Evolutionary conservation across 2,888 invertebrate species (phyloP).

Genomic region (Rosalia funebris): DNA sequence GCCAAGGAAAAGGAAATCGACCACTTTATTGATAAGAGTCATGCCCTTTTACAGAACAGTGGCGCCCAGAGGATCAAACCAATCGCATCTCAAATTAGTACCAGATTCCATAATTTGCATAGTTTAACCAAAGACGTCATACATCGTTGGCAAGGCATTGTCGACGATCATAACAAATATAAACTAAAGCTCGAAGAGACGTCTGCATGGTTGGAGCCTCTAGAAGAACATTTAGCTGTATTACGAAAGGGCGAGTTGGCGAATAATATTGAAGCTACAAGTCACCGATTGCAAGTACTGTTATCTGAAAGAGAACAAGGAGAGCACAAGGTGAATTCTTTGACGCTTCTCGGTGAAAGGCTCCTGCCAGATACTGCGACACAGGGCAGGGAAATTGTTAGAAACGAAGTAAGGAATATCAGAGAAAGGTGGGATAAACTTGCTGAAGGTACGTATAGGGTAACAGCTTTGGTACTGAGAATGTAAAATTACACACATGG

Average conservation of each 20-base stretch:
- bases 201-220: slow-evolving; percentile 79
- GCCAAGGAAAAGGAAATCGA: slow-evolving; percentile 88
- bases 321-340: slow-evolving; percentile 77
- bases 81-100: slow-evolving; percentile 88
- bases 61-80: slow-evolving; percentile 88
- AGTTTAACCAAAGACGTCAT: slow-evolving; percentile 86
- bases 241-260: slow-evolving; percentile 72
- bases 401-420: slow-evolving; percentile 83
- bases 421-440: slow-evolving; percentile 90
- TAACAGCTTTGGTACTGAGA: background rate
- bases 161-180: slow-evolving; percentile 84
- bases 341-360: slow-evolving; percentile 85
- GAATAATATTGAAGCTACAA: slow-evolving; percentile 72
- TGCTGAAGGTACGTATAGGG: slow-evolving; percentile 70
- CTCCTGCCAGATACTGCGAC: slow-evolving; percentile 94
- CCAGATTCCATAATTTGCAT: slow-evolving; percentile 76
- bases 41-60: slow-evolving; percentile 83
- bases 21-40: slow-evolving; percentile 88
- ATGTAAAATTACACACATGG: slow-evolving; percentile 2
- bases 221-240: slow-evolving; percentile 77
- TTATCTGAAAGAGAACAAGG: slow-evolving; percentile 86
- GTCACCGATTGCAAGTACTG: slow-evolving; percentile 76
- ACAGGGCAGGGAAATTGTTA: slow-evolving; percentile 86
- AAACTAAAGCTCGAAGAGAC: slow-evolving; percentile 79
- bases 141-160: slow-evolving; percentile 83